phyloP scores from a whole-genome alignment of 2,113 vertebrate genomes.

The Tenebrosternarchus preto region DNA sequence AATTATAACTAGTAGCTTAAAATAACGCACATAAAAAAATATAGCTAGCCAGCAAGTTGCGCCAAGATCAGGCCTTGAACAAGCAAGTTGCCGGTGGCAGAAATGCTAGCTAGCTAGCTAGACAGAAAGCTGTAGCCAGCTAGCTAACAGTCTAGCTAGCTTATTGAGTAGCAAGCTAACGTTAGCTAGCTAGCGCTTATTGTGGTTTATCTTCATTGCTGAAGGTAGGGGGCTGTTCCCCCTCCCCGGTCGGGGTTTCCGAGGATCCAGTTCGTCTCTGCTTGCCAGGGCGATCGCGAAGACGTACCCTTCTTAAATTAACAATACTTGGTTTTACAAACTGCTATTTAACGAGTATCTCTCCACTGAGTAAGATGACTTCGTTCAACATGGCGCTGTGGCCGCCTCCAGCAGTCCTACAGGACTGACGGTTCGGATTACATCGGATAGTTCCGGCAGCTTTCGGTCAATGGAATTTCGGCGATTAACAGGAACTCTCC shows the following conservation, averaged over 20 bases:
- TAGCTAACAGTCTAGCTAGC: slow-evolving; percentile 62
- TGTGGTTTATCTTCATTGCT: slow-evolving; percentile 71
- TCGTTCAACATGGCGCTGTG: slow-evolving; percentile 97
- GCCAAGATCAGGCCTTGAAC: slow-evolving; percentile 48
- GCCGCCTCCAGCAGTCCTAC: slow-evolving; percentile 98
- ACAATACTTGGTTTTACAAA: slow-evolving; percentile 65
- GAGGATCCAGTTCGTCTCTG: slow-evolving; percentile 81
- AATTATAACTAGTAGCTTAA: slow-evolving; percentile 29
- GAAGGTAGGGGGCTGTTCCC: slow-evolving; percentile 84
- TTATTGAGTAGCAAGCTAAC: slow-evolving; percentile 54
- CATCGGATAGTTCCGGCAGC: slow-evolving; percentile 82
- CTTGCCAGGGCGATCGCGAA: slow-evolving; percentile 78
- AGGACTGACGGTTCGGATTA: slow-evolving; percentile 87
- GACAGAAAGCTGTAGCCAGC: slow-evolving; percentile 65
- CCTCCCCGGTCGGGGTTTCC: slow-evolving; percentile 86
- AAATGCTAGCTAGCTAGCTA: slow-evolving; percentile 65
- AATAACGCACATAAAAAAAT: slow-evolving; percentile 61
- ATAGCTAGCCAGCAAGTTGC: slow-evolving; percentile 64
- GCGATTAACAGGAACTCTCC: background rate
- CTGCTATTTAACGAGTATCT: slow-evolving; percentile 74
- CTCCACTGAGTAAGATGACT: slow-evolving; percentile 76
- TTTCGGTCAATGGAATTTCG: slow-evolving; percentile 67
- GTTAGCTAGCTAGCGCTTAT: slow-evolving; percentile 72
- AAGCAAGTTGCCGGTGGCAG: slow-evolving; percentile 66
- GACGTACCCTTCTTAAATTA: slow-evolving; percentile 79